Base-by-base conservation (phyloP, 92 coral and sea anemone genomes). In the Bergia sp. region DNA sequence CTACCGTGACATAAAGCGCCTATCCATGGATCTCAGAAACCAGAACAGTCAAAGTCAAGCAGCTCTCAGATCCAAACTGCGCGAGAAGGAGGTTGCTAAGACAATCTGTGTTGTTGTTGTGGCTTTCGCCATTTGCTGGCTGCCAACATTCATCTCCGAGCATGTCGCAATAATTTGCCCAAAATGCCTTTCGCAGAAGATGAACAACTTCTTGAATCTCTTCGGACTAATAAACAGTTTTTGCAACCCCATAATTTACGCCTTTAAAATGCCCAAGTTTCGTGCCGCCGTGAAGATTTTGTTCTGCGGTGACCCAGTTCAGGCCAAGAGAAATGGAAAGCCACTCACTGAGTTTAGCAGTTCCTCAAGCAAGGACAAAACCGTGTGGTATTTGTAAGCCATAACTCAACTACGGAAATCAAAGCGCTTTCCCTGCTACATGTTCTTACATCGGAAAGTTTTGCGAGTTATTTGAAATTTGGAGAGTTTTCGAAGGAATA, bases 191-290 rank as follows among this genome's bases (percentile, higher is more conserved):
- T 71, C 87, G 16, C 78, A 83, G 66, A 6, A 84, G 79, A 11
- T 39, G 44, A 84, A 84, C 79, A 84, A 84, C 49, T 84, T 84
- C 38, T 13, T 84, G 41, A 84, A 84, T 71, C 79, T 84, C 77
- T 84, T 84, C 9, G 87, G 87, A 20, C 66, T 84, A 5, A 15
- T 84, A 3, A 84, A 84, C 87, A 84, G 87, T 47, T 71, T 84
- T 45, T 84, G 87, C 77, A 84, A 84, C 61, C 87, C 87, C 11
- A 84, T 84, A 29, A 84, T 84, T 72, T 84, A 84, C n/a, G 87
- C 87, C 42, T 69, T 84, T 47, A 84, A 16, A 37, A 84, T 84
- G 87, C 87, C 87, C 29, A 84, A 84, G 74, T 84, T 84, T 47
- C 78, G 87, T 23, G 78, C 79, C 1, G 87, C 87, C 7, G 45